These are phyloP conservation scores for Pseudocheirus occidentalis DNA, from an alignment of 2,797 vertebrate species.

Conservation along the genomic window DNA sequence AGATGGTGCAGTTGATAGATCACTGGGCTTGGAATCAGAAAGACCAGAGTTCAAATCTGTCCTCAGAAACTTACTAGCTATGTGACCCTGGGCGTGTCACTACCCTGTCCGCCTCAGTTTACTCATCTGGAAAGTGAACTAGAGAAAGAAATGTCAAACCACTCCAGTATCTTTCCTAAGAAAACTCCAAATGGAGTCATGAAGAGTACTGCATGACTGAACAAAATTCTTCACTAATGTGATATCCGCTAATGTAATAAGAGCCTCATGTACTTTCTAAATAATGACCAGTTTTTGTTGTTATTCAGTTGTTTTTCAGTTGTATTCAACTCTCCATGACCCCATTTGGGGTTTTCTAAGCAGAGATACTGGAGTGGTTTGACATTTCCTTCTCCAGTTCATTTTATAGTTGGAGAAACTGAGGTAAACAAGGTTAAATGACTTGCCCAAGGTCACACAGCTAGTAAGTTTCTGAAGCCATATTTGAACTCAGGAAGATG, in stretches of 20 bases:
- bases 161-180: not conserved
- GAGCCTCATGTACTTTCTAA: not conserved
- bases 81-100: not conserved
- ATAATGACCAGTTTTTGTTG: not conserved
- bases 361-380: not conserved
- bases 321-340: not conserved
- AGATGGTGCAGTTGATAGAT: not conserved
- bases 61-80: not conserved
- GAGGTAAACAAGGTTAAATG: not conserved
- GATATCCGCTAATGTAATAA: not conserved
- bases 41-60: not conserved
- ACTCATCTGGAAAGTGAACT: not conserved
- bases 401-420: not conserved
- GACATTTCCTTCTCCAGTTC: not conserved
- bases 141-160: not conserved
- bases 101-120: not conserved
- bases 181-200: no score
- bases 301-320: not conserved
- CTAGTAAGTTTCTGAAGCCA: not conserved
- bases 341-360: not conserved
- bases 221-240: not conserved
- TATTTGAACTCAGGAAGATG: not conserved
- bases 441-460: not conserved
- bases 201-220: not conserved
- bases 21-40: not conserved